phyloP scores from a whole-genome alignment of 1,140 invertebrate genomes.

The Choristoneura fumiferana region DNA sequence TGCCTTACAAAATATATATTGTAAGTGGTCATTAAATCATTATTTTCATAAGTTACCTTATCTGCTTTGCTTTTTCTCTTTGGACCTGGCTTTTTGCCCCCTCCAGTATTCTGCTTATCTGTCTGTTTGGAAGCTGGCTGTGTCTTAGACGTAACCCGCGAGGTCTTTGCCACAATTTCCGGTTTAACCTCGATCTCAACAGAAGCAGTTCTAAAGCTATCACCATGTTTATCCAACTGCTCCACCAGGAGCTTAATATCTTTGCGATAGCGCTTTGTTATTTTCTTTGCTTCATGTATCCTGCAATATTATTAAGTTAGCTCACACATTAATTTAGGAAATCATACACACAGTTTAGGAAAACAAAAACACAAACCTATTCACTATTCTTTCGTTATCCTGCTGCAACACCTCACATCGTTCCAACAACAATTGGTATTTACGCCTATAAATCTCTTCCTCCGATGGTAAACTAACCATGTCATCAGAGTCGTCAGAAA shows the following conservation, averaged over 20 bases:
- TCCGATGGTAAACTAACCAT: conserved; percentile 78
- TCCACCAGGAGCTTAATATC: conserved; percentile 78
- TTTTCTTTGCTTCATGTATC: conserved; percentile 81
- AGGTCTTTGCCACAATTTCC: conserved; percentile 40
- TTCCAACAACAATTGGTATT: conserved; percentile 81
- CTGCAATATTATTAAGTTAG: conserved; percentile 58
- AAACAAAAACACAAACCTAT: conserved; percentile 72
- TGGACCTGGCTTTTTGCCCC: conserved; percentile 61
- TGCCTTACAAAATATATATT: too few species aligned
- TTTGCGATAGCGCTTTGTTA: conserved; percentile 78
- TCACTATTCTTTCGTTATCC: conserved; percentile 82
- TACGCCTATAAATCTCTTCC: conserved; percentile 80
- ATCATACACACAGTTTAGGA: conserved; percentile 25
- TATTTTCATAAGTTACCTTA: conserved; percentile 51
- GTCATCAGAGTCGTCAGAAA: conserved; percentile 79
- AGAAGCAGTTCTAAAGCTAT: conserved; percentile 65
- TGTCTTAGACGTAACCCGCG: conserved; percentile 46
- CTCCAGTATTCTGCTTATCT: conserved; percentile 56
- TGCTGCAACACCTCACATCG: conserved; percentile 83
- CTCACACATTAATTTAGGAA: conserved; percentile 22
- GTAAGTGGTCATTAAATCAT: background rate
- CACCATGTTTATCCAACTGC: conserved; percentile 74
- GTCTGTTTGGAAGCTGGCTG: conserved; percentile 56
- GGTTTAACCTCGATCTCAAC: conserved; percentile 67
- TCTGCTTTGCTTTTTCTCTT: conserved; percentile 76